These are phyloP conservation scores for Chaetoderma sp. DNA, from an alignment of 2,888 invertebrate genomes.

Conservation along the genomic window DNA sequence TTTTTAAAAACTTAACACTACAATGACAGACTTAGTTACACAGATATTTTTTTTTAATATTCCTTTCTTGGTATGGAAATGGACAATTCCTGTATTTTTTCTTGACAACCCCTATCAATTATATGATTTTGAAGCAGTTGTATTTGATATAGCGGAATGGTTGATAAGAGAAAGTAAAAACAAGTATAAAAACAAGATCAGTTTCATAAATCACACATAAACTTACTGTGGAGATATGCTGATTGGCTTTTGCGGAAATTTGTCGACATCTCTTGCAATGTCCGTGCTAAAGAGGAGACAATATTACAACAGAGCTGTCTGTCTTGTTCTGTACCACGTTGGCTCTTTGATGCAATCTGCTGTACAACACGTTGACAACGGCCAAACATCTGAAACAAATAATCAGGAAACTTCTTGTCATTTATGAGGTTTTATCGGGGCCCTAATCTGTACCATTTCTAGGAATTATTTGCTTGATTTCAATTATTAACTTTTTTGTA, in stretches of 20 bases:
- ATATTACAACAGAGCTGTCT: slow-evolving; percentile 85
- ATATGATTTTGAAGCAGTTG: too few relatives aligned
- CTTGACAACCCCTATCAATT: too few relatives aligned
- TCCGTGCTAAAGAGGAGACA: slow-evolving; percentile 84
- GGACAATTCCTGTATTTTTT: too few relatives aligned
- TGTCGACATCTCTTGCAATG: slow-evolving; percentile 87
- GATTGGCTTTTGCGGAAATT: slow-evolving; percentile 89
- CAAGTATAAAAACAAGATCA: background rate
- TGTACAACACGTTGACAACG: slow-evolving; percentile 75
- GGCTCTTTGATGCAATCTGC: slow-evolving; percentile 69
- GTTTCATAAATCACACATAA: background rate
- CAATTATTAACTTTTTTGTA: too few relatives aligned
- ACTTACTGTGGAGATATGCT: slow-evolving; percentile 82
- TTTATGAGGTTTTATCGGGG: background rate
- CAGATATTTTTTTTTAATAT: too few relatives aligned
- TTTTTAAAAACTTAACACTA: too few relatives aligned
- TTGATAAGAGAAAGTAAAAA: background rate
- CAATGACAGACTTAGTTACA: too few relatives aligned
- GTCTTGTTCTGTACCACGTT: slow-evolving; percentile 74
- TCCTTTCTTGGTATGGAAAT: too few relatives aligned
- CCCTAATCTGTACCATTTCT: too few relatives aligned
- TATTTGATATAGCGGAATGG: too few relatives aligned
- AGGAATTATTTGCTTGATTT: too few relatives aligned
- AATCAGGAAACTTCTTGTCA: background rate
- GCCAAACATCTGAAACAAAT: slow-evolving; percentile 71